Base-by-base conservation (phyloP, 2,113 vertebrate species). In the Lates calcarifer region DNA sequence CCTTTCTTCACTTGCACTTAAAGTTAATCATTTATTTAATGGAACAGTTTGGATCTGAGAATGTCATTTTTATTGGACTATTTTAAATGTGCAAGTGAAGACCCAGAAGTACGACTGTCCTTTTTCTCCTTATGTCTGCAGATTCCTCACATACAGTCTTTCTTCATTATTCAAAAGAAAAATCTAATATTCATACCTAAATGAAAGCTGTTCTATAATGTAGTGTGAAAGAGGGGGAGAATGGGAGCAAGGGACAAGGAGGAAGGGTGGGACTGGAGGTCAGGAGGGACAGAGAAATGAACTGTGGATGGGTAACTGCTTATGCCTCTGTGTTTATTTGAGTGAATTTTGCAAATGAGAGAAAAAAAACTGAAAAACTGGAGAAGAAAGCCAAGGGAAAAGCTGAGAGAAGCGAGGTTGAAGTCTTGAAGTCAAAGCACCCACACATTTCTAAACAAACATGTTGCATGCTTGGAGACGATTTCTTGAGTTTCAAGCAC, bases 121-220 rank as follows among this genome's bases (percentile, higher is more conserved):
- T 72, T 86, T 89, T 90, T 80, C 84, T 79, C 70, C 73, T 73
- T 74, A 81, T 91, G 82, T 85, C 83, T 88, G 89, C 89, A 90
- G 77, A 91, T 89, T 92, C 79, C 75, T 87, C 89, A 91, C 86
- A 91, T 92, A 90, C 33, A 24, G 83, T 64, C 83, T 57, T 41
- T 69, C 58, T 93, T 80, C 71, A 93, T 92, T 89, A 93, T 93
- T 94, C 86, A 93, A 58, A 78, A 79, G 85, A 67, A 85, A 85
- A 78, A 94, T 94, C 79, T 91, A 93, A 94, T 93, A 93, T 94
- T 94, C 91, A 94, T 93, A 93, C 88, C 87, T 90, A 92, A 91
- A 92, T 93, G 91, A 93, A 93, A 91, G 90, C 91, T 92, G 81
- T 87, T 92, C 85, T 65, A 93, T 91, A 93, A 93, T 93, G 91